These are phyloP conservation scores for Corvus cornix DNA, from an alignment of 2,113 vertebrate species.

Conservation along the genomic window DNA sequence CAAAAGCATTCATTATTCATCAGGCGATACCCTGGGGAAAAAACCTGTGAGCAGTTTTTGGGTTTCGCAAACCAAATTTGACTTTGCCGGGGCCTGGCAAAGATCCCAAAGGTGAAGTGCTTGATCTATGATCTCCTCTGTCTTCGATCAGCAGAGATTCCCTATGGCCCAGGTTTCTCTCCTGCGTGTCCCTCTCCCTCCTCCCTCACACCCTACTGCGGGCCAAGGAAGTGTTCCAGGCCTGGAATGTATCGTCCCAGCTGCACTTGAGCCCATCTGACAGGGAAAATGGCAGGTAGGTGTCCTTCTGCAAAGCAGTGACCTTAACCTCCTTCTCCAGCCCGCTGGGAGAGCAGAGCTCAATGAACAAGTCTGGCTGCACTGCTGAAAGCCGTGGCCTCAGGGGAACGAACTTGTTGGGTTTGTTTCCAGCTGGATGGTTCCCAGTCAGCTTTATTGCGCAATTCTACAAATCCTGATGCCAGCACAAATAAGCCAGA, in stretches of 20 bases:
- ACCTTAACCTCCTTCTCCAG: conserved; percentile 34
- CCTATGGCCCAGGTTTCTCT: not conserved
- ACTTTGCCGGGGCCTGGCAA: not conserved
- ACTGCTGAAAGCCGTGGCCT: not conserved
- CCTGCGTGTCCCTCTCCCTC: accelerated
- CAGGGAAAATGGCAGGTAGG: not conserved
- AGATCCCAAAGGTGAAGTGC: not conserved
- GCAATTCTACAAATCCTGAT: conserved; percentile 26
- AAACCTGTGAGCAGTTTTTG: not conserved
- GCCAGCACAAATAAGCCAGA: conserved; percentile 9
- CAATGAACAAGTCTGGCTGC: not conserved
- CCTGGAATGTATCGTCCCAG: not conserved
- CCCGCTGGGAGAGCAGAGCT: not conserved
- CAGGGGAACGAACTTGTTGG: conserved; percentile 16
- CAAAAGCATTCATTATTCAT: conserved; percentile 13
- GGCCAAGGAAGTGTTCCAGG: not conserved
- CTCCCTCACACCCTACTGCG: not conserved
- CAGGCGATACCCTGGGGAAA: not conserved
- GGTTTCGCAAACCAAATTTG: not conserved
- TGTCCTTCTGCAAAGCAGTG: not conserved
- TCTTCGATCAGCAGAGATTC: not conserved
- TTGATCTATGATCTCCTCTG: not conserved
- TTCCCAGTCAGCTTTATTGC: not conserved
- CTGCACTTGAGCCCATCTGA: not conserved
- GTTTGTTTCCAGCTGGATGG: conserved; percentile 19